Evolutionary conservation across 2,888 invertebrate genomes (phyloP).

Genomic region (Stenotaenia linearis): DNA sequence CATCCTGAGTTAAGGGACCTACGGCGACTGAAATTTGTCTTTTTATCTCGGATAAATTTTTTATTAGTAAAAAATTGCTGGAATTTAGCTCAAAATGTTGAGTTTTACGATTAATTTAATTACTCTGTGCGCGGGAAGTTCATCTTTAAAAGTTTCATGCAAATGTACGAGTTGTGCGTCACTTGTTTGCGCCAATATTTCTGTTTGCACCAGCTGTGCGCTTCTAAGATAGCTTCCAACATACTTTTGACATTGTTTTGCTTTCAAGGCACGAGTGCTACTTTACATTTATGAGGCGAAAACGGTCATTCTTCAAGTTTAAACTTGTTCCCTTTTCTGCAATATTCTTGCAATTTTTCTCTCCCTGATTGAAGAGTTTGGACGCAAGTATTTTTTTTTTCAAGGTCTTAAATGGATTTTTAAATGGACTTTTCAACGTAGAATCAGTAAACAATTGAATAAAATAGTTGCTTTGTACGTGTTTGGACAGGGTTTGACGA

Average conservation of each 20-base stretch:
- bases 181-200: constrained; percentile 14
- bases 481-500: neutral
- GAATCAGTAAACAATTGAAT: neutral
- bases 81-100: too few species aligned
- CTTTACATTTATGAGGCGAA: constrained; percentile 14
- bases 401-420: neutral
- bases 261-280: constrained; percentile 19
- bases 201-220: constrained; percentile 10
- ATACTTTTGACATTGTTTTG: constrained; percentile 19
- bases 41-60: neutral
- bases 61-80: too few species aligned
- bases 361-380: constrained; percentile 14
- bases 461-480: neutral
- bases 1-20: neutral
- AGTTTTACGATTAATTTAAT: neutral
- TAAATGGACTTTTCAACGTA: neutral
- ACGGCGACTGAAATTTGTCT: neutral
- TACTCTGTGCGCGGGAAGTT: neutral
- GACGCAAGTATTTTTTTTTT: neutral
- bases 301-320: constrained; percentile 3
- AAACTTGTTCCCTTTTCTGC: neutral
- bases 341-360: neutral
- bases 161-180: constrained; percentile 16
- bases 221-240: constrained; percentile 3
- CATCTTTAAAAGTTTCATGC: neutral